phyloP scores from a whole-genome alignment of 2,113 vertebrate species.

The Martes martes region DNA sequence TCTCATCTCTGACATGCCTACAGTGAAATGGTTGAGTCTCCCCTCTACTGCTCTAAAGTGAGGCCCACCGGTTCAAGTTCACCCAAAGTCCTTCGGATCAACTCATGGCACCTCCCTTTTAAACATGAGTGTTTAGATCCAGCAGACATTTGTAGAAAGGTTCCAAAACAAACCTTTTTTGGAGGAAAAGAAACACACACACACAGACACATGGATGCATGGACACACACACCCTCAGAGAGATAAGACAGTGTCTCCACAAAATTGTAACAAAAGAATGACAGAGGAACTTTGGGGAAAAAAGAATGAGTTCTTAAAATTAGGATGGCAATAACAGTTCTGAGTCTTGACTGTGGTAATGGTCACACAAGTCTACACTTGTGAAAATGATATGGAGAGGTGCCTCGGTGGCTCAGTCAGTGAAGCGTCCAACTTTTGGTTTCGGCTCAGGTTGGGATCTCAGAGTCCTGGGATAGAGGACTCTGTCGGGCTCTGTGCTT shows the following conservation, averaged over 20 bases:
- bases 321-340: not conserved
- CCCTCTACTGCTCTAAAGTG: not conserved
- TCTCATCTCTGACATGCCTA: not conserved
- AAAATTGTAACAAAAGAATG: not conserved
- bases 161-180: not conserved
- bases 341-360: not conserved
- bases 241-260: not conserved
- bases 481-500: not conserved
- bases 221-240: not conserved
- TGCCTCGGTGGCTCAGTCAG: not conserved
- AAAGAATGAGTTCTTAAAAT: not conserved
- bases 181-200: not conserved
- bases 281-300: not conserved
- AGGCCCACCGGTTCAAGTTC: not conserved
- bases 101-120: not conserved
- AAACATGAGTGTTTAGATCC: not conserved
- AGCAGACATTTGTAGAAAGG: not conserved
- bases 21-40: not conserved
- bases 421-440: not conserved
- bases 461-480: not conserved
- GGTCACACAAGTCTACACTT: not conserved
- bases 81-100: not conserved
- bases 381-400: not conserved
- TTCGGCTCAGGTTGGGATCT: not conserved
- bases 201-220: not conserved